These are phyloP conservation scores for Dynastes maya DNA, from an alignment of 2,888 invertebrate genomes.

Conservation along the genomic window DNA sequence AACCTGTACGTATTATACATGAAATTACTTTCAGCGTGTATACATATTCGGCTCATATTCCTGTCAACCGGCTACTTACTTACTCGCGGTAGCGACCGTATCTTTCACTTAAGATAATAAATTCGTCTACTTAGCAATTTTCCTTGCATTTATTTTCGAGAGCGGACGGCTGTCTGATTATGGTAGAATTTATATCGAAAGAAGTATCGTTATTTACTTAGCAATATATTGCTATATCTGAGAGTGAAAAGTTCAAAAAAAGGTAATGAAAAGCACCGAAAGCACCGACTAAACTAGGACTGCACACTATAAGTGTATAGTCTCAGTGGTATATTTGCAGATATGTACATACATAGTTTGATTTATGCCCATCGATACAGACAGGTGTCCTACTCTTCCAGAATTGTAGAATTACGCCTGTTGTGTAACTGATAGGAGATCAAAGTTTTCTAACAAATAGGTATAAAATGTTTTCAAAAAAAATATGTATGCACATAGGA, in stretches of 20 bases:
- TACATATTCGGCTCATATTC: constrained; percentile 52
- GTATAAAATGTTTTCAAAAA: no score
- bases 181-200: constrained; percentile 33
- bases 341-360: no score
- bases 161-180: constrained; percentile 39
- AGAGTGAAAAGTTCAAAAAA: neutral
- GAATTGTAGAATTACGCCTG: no score
- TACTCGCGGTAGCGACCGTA: constrained; percentile 49
- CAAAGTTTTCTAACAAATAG: no score
- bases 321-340: no score
- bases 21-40: constrained; percentile 49
- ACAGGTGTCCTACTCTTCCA: no score
- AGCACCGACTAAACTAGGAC: neutral
- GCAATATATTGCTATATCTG: neutral
- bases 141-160: constrained; percentile 48
- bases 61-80: constrained; percentile 53
- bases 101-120: constrained; percentile 52
- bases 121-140: constrained; percentile 51
- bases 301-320: no score
- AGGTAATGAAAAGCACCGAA: neutral
- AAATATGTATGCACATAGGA: no score
- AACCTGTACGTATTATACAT: constrained; percentile 51
- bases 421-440: no score
- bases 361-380: no score
- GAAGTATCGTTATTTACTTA: constrained; percentile 29